phyloP scores from a whole-genome alignment of 2,113 vertebrate genomes.

The Ceratotherium simum region DNA sequence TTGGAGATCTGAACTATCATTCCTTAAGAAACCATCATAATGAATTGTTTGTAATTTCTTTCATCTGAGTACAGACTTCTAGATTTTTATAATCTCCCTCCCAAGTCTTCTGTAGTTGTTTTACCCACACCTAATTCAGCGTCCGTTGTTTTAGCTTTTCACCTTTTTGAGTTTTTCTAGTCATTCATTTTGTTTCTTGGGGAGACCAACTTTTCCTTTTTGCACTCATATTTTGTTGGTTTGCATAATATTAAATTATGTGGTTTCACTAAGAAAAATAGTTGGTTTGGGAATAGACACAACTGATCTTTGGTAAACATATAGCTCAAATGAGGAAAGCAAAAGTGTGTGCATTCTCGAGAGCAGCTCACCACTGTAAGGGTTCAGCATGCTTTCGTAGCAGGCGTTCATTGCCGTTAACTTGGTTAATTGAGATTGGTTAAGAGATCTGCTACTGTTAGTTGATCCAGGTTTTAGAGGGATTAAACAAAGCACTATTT shows the following conservation, averaged over 20 bases:
- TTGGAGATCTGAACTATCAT: neutral
- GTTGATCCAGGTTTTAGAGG: neutral
- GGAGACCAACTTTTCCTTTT: neutral
- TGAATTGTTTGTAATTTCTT: slow-evolving; percentile 30
- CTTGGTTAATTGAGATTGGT: neutral
- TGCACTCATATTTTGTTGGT: neutral
- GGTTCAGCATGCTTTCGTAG: neutral
- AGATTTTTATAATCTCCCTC: neutral
- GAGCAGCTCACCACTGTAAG: neutral
- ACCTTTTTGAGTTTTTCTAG: neutral
- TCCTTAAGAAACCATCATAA: neutral
- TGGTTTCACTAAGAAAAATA: neutral
- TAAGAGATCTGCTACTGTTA: neutral
- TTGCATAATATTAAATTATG: neutral
- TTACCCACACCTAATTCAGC: neutral
- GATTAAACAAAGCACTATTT: neutral
- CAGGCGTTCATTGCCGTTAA: neutral
- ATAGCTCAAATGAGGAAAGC: neutral
- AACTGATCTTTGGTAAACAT: neutral
- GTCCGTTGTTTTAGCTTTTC: neutral
- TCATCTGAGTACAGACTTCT: neutral
- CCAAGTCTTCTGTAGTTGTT: neutral
- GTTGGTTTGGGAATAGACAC: neutral
- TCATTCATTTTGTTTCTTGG: neutral
- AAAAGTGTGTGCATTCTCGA: neutral